These are phyloP conservation scores for Habropoda laboriosa DNA, from an alignment of 1,140 invertebrate genomes.

Conservation along the genomic window DNA sequence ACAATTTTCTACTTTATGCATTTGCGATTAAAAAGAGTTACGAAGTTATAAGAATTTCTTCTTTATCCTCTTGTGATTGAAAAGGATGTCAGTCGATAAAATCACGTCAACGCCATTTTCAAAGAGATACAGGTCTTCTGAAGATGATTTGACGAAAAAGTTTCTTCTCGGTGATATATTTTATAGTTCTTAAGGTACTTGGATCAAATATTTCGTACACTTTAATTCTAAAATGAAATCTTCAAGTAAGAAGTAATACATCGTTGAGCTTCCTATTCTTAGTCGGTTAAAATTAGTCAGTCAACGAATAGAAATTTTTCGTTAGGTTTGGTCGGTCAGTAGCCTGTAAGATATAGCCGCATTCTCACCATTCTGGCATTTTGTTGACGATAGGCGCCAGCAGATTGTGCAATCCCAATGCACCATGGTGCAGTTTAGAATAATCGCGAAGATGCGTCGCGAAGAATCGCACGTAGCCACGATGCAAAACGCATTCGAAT, in stretches of 20 bases:
- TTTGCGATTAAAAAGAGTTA: background rate
- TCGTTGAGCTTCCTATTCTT: too few species aligned
- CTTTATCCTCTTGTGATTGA: background rate
- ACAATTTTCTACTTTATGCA: background rate
- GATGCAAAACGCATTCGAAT: conserved; percentile 36
- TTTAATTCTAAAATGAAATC: background rate
- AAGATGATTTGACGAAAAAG: too few species aligned
- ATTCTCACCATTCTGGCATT: conserved; percentile 27
- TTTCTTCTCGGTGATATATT: too few species aligned
- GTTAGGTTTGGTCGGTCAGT: background rate
- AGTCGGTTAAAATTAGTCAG: background rate
- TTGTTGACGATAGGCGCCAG: conserved; percentile 30
- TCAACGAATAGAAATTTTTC: background rate
- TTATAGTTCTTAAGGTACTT: background rate
- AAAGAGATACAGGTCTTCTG: too few species aligned
- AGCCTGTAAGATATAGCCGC: background rate
- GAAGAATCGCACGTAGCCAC: conserved; percentile 2
- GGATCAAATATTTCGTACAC: too few species aligned
- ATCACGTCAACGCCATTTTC: background rate
- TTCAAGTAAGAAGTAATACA: background rate
- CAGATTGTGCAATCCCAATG: conserved; percentile 24
- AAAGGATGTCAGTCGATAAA: background rate
- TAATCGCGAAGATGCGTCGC: conserved; percentile 1
- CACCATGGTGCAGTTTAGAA: background rate
- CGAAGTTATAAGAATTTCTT: too few species aligned